Conservation (phyloP, 2,797 vertebrate genomes). For the Synaphobranchus kaupii region DNA sequence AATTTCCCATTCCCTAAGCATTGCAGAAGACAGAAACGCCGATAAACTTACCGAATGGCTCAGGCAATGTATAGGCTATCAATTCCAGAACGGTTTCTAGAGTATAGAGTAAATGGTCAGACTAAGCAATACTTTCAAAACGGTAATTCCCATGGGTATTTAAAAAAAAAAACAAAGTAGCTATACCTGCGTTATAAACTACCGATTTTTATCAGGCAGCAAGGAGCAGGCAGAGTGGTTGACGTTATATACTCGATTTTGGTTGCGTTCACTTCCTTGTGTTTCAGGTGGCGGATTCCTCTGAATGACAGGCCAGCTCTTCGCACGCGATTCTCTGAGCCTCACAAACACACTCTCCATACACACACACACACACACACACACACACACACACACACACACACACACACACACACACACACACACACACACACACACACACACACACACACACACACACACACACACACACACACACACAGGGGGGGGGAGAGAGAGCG, state of each 20-base stretch:
- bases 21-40: background rate
- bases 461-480: background rate
- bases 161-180: slow-evolving; percentile 7
- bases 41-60: slow-evolving; percentile 32
- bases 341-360: slow-evolving; percentile 29
- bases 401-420: slow-evolving; percentile 10
- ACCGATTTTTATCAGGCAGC: slow-evolving; percentile 18
- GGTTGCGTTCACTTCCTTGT: slow-evolving; percentile 43
- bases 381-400: background rate
- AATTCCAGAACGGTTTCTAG: background rate
- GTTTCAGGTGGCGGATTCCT: slow-evolving; percentile 48
- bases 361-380: slow-evolving; percentile 3
- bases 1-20: background rate
- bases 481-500: background rate
- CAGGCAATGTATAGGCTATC: background rate
- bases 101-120: background rate
- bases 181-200: background rate
- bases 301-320: slow-evolving; percentile 46
- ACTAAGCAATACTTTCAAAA: slow-evolving; percentile 1
- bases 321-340: slow-evolving; percentile 49
- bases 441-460: slow-evolving; percentile 4
- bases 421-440: slow-evolving; percentile 5
- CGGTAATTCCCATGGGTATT: background rate
- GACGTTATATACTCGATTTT: slow-evolving; percentile 44
- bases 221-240: slow-evolving; percentile 28